Percentiles rank a stretch among this genome's conserved stretches.
Evolutionary conservation across 2,113 vertebrate genomes (phyloP).

Genomic region (Oryzias curvinotus): DNA sequence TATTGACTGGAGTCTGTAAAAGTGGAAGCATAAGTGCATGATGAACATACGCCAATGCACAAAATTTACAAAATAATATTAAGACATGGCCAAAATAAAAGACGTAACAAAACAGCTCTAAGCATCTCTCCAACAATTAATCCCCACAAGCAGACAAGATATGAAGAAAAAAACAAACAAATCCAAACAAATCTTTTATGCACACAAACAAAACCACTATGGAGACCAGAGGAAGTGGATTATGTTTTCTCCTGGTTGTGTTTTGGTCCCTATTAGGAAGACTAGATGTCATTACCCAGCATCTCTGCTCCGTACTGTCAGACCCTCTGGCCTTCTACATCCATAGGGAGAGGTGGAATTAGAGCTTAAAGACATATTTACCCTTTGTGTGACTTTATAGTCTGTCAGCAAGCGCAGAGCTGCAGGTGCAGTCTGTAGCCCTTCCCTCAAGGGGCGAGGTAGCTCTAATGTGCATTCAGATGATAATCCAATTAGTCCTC

Average conservation of each 20-base stretch:
- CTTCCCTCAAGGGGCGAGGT: constrained; percentile 16
- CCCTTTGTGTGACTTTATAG: constrained; percentile 61
- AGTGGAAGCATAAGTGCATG: neutral
- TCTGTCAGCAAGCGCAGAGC: constrained; percentile 39
- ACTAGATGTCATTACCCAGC: constrained; percentile 65
- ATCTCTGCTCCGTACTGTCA: constrained; percentile 31
- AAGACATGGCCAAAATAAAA: constrained; percentile 7
- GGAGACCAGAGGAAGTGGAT: constrained; percentile 29
- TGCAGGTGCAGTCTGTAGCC: constrained; percentile 4
- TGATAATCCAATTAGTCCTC: constrained; percentile 13
- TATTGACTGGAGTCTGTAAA: constrained; percentile 14
- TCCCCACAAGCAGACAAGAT: constrained; percentile 7
- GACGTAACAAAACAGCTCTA: neutral
- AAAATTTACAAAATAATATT: constrained; percentile 6
- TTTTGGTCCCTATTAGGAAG: constrained; percentile 57
- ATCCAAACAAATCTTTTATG: neutral
- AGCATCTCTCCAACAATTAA: neutral
- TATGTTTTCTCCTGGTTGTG: constrained; percentile 37
- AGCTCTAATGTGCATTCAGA: constrained; percentile 42
- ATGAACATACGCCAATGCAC: neutral
- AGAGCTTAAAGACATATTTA: constrained; percentile 69
- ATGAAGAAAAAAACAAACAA: neutral
- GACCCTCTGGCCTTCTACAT: constrained; percentile 47
- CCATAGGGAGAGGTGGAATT: constrained; percentile 58
- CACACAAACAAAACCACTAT: constrained; percentile 22